Evolutionary conservation across 1,140 invertebrate genomes (phyloP).

Genomic region (Acromyrmex heyeri): DNA sequence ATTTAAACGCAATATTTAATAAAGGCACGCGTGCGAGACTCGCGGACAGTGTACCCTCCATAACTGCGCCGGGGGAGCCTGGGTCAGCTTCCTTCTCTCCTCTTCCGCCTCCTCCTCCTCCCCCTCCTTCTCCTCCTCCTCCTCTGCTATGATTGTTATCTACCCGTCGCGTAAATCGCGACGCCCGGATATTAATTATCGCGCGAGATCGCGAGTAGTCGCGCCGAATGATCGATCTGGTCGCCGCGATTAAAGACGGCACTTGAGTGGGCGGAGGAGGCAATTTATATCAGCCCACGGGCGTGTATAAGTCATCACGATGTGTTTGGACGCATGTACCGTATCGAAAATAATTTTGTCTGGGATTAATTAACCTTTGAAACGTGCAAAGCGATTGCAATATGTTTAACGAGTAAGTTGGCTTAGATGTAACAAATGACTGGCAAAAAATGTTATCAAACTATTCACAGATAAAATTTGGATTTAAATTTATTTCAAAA

Average conservation of each 20-base stretch:
- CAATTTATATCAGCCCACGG: conserved; percentile 68
- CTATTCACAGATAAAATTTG: background rate
- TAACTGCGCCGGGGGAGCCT: background rate
- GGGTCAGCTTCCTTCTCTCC: background rate
- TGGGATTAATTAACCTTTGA: conserved; percentile 23
- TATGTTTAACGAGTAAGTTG: background rate
- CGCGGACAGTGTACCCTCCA: conserved; percentile 10
- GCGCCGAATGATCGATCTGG: conserved; percentile 71
- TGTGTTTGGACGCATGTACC: conserved; percentile 6
- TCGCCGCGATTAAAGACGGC: conserved; percentile 70
- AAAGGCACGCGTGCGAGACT: conserved; percentile 44
- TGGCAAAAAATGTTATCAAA: background rate
- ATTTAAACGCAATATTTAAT: conserved; percentile 74
- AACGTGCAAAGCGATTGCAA: background rate
- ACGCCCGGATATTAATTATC: conserved; percentile 72
- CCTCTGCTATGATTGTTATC: conserved; percentile 53
- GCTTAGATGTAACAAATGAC: background rate
- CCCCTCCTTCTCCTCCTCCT: background rate
- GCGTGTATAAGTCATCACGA: conserved; percentile 32
- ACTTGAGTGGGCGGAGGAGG: conserved; percentile 61
- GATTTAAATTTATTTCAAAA: background rate
- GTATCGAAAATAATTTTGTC: conserved; percentile 29
- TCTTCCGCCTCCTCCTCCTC: background rate
- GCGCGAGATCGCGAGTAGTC: conserved; percentile 58
- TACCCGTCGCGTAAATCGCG: conserved; percentile 67